Evolutionary conservation across 1,140 invertebrate species (phyloP).

Genomic region (Pseudachorutes palmiensis): DNA sequence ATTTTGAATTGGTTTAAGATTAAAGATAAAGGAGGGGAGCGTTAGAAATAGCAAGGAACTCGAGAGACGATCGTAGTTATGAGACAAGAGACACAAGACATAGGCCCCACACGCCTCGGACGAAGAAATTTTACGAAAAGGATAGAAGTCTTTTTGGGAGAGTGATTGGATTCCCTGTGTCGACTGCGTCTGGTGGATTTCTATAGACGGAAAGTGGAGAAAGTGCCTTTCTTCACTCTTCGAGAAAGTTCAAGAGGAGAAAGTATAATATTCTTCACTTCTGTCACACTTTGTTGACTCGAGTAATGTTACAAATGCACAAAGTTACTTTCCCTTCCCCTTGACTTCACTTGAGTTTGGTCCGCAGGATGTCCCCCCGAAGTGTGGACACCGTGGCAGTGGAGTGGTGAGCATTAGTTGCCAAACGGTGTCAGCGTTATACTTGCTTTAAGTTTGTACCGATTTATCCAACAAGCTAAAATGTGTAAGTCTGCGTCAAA

Average conservation of each 20-base stretch:
- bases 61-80: background rate
- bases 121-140: background rate
- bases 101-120: background rate
- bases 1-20: background rate
- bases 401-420: too few relatives aligned
- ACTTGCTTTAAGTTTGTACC: too few relatives aligned
- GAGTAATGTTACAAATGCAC: background rate
- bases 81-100: background rate
- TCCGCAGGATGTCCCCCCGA: background rate
- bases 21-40: background rate
- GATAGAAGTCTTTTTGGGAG: too few relatives aligned
- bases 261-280: background rate
- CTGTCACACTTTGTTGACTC: conserved; percentile 1
- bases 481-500: too few relatives aligned
- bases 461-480: too few relatives aligned
- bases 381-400: background rate
- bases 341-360: background rate
- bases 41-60: too few relatives aligned
- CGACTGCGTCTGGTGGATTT: background rate
- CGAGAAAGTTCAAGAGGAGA: background rate
- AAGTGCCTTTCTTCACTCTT: background rate
- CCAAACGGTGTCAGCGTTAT: too few relatives aligned
- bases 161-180: background rate
- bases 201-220: background rate
- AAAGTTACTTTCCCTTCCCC: background rate